phyloP scores from a whole-genome alignment of 2,888 invertebrate species.

The Xestia ashworthii region DNA sequence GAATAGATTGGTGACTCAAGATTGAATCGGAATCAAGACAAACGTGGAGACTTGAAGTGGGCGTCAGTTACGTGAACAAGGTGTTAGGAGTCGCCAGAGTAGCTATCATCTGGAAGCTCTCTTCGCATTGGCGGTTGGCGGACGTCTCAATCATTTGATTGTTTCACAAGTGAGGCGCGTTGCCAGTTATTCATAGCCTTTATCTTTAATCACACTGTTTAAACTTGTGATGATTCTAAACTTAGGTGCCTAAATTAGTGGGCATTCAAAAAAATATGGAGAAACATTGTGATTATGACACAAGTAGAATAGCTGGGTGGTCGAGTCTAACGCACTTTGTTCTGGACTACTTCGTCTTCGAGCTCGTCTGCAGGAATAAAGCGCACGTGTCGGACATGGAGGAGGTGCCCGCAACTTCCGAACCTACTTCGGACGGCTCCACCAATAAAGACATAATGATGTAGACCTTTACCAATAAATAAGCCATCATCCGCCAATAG shows the following conservation, averaged over 20 bases:
- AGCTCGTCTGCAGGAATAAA: not conserved
- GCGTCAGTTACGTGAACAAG: no score
- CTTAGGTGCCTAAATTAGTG: not conserved
- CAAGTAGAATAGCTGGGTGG: not conserved
- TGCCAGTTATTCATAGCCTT: no score
- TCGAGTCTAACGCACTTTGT: constrained; percentile 3
- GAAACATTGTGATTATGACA: no score
- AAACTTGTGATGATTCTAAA: not conserved
- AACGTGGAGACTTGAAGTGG: no score
- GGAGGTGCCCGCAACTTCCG: not conserved
- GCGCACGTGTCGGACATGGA: constrained; percentile 5
- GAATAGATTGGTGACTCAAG: no score
- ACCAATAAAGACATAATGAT: not conserved
- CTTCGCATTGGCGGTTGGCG: not conserved
- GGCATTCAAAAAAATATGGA: no score
- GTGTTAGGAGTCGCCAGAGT: no score
- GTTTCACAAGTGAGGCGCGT: no score
- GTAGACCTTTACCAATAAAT: constrained; percentile 1
- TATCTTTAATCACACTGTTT: no score
- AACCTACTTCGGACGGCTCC: not conserved
- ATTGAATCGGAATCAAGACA: no score
- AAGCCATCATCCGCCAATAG: not conserved
- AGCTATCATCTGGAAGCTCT: not conserved
- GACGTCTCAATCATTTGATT: not conserved
- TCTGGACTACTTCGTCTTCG: not conserved